Percentiles rank a stretch among this genome's conserved stretches.
phyloP scores from a whole-genome alignment of 53 echinoderm and acorn worm species.

The Arbacia lixula region DNA sequence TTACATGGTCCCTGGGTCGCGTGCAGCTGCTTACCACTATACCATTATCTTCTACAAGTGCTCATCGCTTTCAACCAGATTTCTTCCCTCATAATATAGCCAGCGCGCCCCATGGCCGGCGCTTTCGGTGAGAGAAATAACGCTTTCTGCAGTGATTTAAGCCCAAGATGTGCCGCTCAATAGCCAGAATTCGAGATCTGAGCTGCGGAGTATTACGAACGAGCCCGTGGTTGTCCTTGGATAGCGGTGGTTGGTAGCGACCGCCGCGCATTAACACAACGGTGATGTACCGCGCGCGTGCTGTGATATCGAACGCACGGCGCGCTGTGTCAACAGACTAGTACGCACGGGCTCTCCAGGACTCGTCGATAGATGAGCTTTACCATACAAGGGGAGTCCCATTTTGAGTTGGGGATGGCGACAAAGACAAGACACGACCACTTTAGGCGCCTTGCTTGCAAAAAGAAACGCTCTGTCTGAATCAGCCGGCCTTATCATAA shows the following conservation, averaged over 20 bases:
- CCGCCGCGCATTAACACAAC: not conserved
- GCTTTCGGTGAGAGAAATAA: too few species aligned
- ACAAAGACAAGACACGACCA: not conserved
- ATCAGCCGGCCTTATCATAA: constrained; percentile 47
- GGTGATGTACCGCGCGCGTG: constrained; percentile 33
- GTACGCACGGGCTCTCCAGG: not conserved
- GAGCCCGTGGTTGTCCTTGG: constrained; percentile 9
- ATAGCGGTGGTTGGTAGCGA: constrained; percentile 1
- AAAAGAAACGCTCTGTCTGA: constrained; percentile 13
- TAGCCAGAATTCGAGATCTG: too few species aligned
- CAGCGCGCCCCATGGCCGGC: too few species aligned
- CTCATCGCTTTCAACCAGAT: too few species aligned
- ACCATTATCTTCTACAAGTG: too few species aligned
- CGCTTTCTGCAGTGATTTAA: too few species aligned
- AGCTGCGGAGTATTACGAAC: too few species aligned
- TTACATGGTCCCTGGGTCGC: too few species aligned
- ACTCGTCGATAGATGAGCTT: not conserved
- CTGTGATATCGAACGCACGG: constrained; percentile 35
- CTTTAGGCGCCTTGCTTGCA: constrained; percentile 25
- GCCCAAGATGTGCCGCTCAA: too few species aligned
- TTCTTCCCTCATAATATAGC: too few species aligned
- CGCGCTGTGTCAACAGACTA: constrained; percentile 34
- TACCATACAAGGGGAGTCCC: not conserved
- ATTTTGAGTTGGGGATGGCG: not conserved
- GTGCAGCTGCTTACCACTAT: too few species aligned